Evolutionary conservation across 1,140 invertebrate species (phyloP).

Genomic region (Dinothrombium tinctorium): DNA sequence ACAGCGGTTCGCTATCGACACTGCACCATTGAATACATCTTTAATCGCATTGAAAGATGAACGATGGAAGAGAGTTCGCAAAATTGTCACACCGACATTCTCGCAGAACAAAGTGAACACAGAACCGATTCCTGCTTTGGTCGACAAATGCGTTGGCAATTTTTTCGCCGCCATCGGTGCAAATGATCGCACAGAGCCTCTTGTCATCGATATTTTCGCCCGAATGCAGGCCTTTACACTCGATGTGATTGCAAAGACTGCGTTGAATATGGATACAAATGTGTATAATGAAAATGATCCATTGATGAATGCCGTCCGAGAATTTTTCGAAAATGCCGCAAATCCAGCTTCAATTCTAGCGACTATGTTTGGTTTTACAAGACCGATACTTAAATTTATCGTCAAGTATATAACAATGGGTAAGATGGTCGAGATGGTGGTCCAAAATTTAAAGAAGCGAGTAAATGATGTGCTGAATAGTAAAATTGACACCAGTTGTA

Average conservation of each 20-base stretch:
- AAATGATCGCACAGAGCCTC: constrained; percentile 9
- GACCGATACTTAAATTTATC: constrained; percentile 16
- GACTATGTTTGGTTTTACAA: constrained; percentile 19
- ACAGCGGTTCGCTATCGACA: neutral
- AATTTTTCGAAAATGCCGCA: constrained; percentile 20
- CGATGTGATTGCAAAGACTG: constrained; percentile 13
- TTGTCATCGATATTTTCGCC: neutral
- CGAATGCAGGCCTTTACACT: neutral
- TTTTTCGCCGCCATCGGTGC: constrained; percentile 1
- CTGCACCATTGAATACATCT: neutral
- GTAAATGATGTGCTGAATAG: too few species aligned
- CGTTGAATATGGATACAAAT: constrained; percentile 17
- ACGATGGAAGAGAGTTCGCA: neutral
- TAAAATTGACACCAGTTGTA: neutral
- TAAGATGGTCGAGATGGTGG: too few species aligned
- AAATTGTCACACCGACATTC: neutral
- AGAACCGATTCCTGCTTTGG: neutral
- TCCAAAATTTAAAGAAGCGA: too few species aligned
- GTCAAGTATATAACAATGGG: constrained; percentile 15
- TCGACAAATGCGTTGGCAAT: neutral
- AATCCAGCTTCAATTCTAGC: constrained; percentile 18
- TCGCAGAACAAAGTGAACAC: neutral
- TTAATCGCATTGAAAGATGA: neutral
- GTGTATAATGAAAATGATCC: neutral
- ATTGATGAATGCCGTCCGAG: constrained; percentile 14